These are phyloP conservation scores for Campylomormyrus tamandua DNA, from an alignment of 2,113 vertebrate species.

Conservation along the genomic window DNA sequence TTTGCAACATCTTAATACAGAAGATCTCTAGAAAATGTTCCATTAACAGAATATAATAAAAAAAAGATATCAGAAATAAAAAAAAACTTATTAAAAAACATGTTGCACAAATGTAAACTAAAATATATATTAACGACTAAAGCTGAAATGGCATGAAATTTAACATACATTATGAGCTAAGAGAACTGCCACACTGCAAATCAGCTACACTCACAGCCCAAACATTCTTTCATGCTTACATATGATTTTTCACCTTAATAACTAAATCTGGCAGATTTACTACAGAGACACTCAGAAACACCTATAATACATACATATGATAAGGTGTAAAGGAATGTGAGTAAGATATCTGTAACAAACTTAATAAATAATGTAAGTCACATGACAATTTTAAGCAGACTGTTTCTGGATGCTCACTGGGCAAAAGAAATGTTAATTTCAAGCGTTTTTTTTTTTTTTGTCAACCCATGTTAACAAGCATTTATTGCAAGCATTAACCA, in stretches of 20 bases:
- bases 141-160: background rate
- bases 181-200: background rate
- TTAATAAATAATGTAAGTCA: background rate
- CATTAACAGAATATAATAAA: background rate
- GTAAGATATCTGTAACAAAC: background rate
- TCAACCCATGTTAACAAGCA: background rate
- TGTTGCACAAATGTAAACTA: background rate
- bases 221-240: slow-evolving; percentile 7
- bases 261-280: background rate
- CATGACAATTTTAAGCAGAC: background rate
- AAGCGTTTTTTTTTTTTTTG: background rate
- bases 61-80: background rate
- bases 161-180: background rate
- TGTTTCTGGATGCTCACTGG: background rate
- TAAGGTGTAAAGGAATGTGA: slow-evolving; percentile 1
- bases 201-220: background rate
- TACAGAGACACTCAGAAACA: background rate
- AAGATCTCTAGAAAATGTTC: background rate
- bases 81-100: background rate
- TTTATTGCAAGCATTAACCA: slow-evolving; percentile 14
- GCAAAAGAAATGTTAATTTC: background rate
- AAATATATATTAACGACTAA: background rate
- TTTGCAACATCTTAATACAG: background rate
- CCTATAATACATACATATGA: background rate
- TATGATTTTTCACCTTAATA: background rate